Evolutionary conservation across 2,113 vertebrate genomes (phyloP).

Genomic region (Gopherus flavomarginatus): DNA sequence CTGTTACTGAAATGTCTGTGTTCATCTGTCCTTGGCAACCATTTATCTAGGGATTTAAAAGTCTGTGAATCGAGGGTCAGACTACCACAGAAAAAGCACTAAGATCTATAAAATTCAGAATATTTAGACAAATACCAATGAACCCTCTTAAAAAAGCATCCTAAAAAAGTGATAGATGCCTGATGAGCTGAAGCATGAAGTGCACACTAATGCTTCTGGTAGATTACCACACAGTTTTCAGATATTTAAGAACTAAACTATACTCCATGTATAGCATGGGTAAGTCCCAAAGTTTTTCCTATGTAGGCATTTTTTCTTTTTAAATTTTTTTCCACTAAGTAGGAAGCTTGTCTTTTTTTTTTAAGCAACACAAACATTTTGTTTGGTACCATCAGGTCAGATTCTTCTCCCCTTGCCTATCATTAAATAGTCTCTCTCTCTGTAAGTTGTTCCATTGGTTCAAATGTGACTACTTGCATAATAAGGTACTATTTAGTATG

Average conservation of each 20-base stretch:
- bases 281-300: not conserved
- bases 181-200: not conserved
- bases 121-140: not conserved
- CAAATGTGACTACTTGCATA: not conserved
- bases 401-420: not conserved
- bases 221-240: not conserved
- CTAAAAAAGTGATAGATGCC: not conserved
- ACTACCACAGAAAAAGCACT: not conserved
- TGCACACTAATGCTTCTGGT: not conserved
- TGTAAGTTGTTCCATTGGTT: not conserved
- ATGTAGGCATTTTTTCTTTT: not conserved
- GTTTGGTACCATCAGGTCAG: not conserved
- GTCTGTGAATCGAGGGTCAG: slow-evolving; percentile 11
- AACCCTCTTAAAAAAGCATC: not conserved
- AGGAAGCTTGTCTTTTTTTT: not conserved
- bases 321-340: not conserved
- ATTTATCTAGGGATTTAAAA: slow-evolving; percentile 40
- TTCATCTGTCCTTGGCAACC: slow-evolving; percentile 39
- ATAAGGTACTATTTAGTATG: not conserved
- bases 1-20: slow-evolving; percentile 31
- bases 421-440: not conserved
- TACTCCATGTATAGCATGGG: not conserved
- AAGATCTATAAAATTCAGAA: not conserved
- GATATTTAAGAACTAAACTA: not conserved
- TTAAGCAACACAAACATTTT: not conserved